A percentile compares a stretch with the other conserved stretches of the same genome.
Conservation (phyloP, 2,888 invertebrate genomes). For the Metacarcinus magister region DNA sequence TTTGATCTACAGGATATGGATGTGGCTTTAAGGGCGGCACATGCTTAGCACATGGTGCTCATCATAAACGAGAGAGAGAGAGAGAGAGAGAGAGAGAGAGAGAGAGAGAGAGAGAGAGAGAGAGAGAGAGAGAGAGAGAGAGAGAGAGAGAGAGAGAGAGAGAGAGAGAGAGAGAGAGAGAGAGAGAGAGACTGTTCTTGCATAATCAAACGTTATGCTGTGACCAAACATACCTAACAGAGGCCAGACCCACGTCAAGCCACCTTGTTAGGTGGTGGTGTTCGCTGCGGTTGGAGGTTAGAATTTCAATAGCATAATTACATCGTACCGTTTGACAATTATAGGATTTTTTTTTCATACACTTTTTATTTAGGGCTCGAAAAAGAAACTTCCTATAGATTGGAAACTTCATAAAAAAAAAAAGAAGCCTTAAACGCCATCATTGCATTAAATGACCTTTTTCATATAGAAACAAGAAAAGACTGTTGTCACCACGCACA, state of each 20-base stretch:
- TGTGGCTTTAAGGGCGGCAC: not conserved
- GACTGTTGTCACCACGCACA: too few species aligned
- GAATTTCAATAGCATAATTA: not conserved
- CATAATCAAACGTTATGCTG: conserved; percentile 12
- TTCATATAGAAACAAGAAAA: too few species aligned
- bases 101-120: conserved; percentile 21
- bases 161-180: conserved; percentile 53
- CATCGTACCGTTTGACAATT: not conserved
- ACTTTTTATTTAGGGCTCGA: not conserved
- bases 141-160: conserved; percentile 49
- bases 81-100: not conserved
- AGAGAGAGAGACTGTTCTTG: not conserved
- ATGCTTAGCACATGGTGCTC: conserved; percentile 28
- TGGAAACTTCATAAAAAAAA: too few species aligned
- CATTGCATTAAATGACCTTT: too few species aligned
- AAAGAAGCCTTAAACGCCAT: too few species aligned
- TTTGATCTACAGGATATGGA: conserved; percentile 33
- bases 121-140: conserved; percentile 43
- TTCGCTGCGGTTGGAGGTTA: not conserved
- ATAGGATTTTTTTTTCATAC: not conserved
- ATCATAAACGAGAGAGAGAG: not conserved
- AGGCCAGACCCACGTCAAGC: not conserved
- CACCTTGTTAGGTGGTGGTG: not conserved
- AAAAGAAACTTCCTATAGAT: not conserved
- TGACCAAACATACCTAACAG: conserved; percentile 49